Percentiles rank a stretch among this genome's conserved stretches.
Evolutionary conservation across 2,797 vertebrate genomes (phyloP).

Genomic region (Erethizon dorsatum): DNA sequence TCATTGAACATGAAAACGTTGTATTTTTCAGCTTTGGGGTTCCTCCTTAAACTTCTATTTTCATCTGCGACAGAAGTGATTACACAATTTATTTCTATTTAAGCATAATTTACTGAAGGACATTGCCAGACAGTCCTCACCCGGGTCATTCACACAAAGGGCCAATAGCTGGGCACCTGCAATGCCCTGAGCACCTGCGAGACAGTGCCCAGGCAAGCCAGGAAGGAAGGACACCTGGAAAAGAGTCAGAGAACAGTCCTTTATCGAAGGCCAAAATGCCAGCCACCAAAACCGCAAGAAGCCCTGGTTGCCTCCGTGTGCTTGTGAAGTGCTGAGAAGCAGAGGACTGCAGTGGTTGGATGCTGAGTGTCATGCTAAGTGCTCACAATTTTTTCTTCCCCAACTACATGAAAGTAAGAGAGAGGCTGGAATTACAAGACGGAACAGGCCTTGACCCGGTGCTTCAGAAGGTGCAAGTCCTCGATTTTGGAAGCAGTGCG

Average conservation of each 20-base stretch:
- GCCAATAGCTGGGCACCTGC: neutral
- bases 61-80: neutral
- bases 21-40: neutral
- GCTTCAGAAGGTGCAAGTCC: neutral
- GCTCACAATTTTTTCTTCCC: conserved; percentile 31
- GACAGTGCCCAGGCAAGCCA: neutral
- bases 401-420: conserved; percentile 54
- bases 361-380: neutral
- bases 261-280: conserved; percentile 23
- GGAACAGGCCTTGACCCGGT: conserved; percentile 43
- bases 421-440: conserved; percentile 51
- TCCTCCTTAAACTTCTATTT: neutral
- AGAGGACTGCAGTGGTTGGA: fast-evolving
- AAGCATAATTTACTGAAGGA: neutral
- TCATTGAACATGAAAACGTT: neutral
- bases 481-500: conserved; percentile 27
- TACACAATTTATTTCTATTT: neutral
- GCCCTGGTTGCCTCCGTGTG: neutral
- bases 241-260: neutral
- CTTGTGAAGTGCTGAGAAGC: fast-evolving
- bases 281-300: neutral
- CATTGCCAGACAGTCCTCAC: neutral
- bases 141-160: fast-evolving
- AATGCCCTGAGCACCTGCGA: neutral
- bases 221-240: neutral